Percentiles rank a stretch among this genome's conserved stretches.
Evolutionary conservation across 2,113 vertebrate species (phyloP).

Genomic region (Phyllostomus discolor): DNA sequence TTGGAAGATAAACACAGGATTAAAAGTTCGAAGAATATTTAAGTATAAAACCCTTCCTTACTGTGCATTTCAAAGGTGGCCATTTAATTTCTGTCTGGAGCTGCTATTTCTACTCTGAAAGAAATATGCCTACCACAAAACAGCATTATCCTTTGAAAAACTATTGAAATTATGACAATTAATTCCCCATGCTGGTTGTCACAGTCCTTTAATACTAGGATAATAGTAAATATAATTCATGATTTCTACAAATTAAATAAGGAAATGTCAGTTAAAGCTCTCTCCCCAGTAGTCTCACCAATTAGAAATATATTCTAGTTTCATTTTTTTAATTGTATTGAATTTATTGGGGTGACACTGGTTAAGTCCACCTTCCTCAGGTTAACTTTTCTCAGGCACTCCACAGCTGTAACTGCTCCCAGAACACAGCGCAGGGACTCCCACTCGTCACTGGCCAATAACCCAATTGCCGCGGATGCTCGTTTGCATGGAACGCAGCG

Average conservation of each 20-base stretch:
- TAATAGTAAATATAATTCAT: not conserved
- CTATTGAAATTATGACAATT: not conserved
- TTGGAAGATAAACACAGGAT: not conserved
- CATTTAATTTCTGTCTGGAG: not conserved
- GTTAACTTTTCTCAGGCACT: not conserved
- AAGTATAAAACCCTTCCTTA: not conserved
- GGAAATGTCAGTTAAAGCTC: not conserved
- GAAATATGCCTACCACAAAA: not conserved
- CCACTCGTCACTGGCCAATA: not conserved
- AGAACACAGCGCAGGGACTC: not conserved
- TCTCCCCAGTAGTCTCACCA: not conserved
- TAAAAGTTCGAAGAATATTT: not conserved
- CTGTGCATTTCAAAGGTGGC: not conserved
- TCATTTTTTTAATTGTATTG: not conserved
- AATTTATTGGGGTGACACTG: not conserved
- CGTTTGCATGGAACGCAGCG: not conserved
- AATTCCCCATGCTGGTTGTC: not conserved
- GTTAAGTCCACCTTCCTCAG: not conserved
- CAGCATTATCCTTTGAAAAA: not conserved
- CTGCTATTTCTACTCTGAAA: not conserved
- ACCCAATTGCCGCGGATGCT: not conserved
- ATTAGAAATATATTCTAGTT: not conserved
- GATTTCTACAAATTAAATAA: not conserved
- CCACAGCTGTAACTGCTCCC: not conserved
- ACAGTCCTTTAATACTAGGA: not conserved